Conservation (phyloP, 2,113 vertebrate species). For the Hiodon alosoides region DNA sequence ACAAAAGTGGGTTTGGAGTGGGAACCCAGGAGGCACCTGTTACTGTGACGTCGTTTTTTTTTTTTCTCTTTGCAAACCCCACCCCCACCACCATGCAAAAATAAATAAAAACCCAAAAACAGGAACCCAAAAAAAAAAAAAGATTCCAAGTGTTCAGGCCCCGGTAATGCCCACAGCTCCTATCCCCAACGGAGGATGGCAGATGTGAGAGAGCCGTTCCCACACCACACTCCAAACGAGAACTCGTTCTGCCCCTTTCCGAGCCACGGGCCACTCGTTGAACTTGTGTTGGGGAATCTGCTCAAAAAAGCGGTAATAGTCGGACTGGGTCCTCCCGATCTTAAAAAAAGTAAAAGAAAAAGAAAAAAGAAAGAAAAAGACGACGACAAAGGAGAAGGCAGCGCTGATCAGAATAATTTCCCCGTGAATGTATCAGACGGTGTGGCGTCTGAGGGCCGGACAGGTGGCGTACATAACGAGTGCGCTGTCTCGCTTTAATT, state of each 20-base stretch:
- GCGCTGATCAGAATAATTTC: background rate
- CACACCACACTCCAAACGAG: slow-evolving; percentile 65
- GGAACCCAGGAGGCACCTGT: slow-evolving; percentile 75
- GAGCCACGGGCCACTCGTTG: slow-evolving; percentile 26
- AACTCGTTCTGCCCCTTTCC: slow-evolving; percentile 32
- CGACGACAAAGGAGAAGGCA: background rate
- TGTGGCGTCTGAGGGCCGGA: no score
- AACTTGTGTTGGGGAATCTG: slow-evolving; percentile 45
- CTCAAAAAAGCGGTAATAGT: slow-evolving; percentile 39
- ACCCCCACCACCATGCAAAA: background rate
- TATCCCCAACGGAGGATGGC: slow-evolving; percentile 32
- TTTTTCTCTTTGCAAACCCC: background rate
- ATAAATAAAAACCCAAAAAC: slow-evolving; percentile 16
- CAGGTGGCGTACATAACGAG: no score
- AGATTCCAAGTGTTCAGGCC: slow-evolving; percentile 22
- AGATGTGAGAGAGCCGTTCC: slow-evolving; percentile 55
- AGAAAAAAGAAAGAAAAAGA: background rate
- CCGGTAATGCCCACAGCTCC: slow-evolving; percentile 17
- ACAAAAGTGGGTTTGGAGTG: slow-evolving; percentile 69
- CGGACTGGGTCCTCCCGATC: background rate
- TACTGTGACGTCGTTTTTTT: slow-evolving; percentile 53
- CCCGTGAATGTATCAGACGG: no score
- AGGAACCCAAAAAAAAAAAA: slow-evolving; percentile 11
- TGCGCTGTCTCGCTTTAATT: no score
- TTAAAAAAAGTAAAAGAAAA: slow-evolving; percentile 16